Base-by-base conservation (phyloP, 2,888 invertebrate genomes). In the Andrena minutula region DNA sequence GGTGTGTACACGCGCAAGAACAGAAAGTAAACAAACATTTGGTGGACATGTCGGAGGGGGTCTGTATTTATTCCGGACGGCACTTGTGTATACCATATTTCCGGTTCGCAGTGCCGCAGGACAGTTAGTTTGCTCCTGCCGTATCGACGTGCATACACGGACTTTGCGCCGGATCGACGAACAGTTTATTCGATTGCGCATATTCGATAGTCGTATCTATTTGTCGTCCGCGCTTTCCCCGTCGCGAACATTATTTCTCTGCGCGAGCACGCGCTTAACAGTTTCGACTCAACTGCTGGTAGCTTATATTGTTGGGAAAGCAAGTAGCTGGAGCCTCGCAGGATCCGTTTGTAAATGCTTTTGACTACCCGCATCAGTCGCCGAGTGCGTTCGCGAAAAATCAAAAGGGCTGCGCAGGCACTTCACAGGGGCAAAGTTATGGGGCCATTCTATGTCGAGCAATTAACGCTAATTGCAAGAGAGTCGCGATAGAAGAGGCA, bases 51-150 rank as follows among this genome's bases (percentile, higher is more conserved):
- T 79, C 66, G 70, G 12, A 30, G 20, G 23, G 47, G 41, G 51
- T 51, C 16, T 41, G 72, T 76, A 60, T 82, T 82, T 75, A 71
- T 82, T 82, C 30, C 32, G 73, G 51, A 71, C 66, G 32, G 56
- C 65, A 65, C 41, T 41, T 41, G 56, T 64, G 51, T 65, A 75
- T 76, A 68, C 72, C 76, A 65, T 75, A 72, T 82, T 82, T 82
- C 72, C 83, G 72, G 80, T 80, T 66, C n/a, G 30, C 60, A n/a
- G n/a, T 30, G 65, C 72, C 61, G 16, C 58, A n/a, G 76, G 76
- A 53, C 60, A 53, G 72, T 76, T 82, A 73, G 72, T 66, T 73
- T 61, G 69, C 61, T 41, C 61, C 47, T 74, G 73, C 49, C 75
- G 68, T 82, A 72, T 64, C 64, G 12, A 49, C n/a, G 4, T 4